Evolutionary conservation across 2,113 vertebrate species (phyloP).

Genomic region (Cinclus mexicanus): DNA sequence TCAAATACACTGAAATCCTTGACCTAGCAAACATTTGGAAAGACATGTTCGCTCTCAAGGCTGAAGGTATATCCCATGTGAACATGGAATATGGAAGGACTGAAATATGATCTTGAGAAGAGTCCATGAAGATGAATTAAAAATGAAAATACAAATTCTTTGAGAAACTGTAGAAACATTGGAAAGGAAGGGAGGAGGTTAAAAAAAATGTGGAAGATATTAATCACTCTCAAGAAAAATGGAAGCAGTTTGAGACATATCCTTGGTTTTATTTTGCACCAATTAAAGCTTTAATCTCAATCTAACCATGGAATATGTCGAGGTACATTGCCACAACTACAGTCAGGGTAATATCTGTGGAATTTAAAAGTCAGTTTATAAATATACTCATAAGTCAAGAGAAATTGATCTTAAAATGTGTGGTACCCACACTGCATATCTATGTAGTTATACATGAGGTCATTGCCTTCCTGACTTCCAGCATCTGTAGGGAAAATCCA

Average conservation of each 20-base stretch:
- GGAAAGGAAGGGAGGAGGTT: neutral
- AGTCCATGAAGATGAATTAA: neutral
- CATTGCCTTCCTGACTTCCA: neutral
- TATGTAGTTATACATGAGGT: neutral
- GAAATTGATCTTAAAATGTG: neutral
- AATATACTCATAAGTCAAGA: neutral
- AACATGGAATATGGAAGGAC: neutral
- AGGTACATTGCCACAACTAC: neutral
- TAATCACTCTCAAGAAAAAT: neutral
- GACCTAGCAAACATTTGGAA: neutral
- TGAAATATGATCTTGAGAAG: neutral
- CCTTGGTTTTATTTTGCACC: neutral
- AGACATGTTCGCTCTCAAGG: neutral
- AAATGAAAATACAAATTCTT: neutral
- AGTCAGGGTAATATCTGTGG: neutral
- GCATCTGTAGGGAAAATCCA: neutral
- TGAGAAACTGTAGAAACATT: neutral
- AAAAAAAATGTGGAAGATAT: neutral
- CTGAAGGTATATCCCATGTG: neutral
- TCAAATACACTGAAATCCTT: neutral
- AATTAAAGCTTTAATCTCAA: neutral
- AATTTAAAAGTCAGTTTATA: neutral
- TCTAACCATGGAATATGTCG: neutral
- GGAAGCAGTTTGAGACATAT: neutral
- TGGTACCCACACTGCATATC: neutral